Percentiles rank a stretch among this genome's conserved stretches.
These are phyloP conservation scores for Herminia tarsipennalis DNA, from an alignment of 2,888 invertebrate genomes.

Conservation along the genomic window DNA sequence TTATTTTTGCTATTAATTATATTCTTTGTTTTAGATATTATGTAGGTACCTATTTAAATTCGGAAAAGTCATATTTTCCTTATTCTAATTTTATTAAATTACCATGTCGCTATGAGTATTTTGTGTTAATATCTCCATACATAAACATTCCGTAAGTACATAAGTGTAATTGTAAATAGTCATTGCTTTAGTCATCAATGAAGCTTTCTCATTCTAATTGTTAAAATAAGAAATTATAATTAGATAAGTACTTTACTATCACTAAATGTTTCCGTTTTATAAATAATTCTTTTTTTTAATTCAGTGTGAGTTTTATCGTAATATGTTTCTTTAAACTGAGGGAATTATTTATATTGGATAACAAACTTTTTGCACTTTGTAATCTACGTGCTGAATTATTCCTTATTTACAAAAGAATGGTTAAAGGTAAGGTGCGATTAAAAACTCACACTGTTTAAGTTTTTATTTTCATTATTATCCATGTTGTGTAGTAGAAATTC, in stretches of 20 bases:
- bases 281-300: no score
- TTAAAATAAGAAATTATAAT: constrained; percentile 50
- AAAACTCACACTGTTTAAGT: not conserved
- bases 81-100: constrained; percentile 13
- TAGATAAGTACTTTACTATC: constrained; percentile 41
- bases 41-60: no score
- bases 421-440: no score
- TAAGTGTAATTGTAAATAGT: constrained; percentile 64
- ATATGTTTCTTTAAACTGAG: no score
- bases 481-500: constrained; percentile 42
- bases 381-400: no score
- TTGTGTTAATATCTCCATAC: constrained; percentile 58
- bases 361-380: no score
- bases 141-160: constrained; percentile 69
- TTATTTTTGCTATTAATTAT: no score
- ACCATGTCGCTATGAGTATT: constrained; percentile 11
- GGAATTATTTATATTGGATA: no score
- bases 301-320: no score
- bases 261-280: constrained; percentile 44
- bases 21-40: no score
- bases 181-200: constrained; percentile 59
- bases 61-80: no score
- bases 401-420: no score
- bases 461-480: constrained; percentile 31
- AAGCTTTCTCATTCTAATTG: constrained; percentile 51